Evolutionary conservation across 2,888 invertebrate species (phyloP).

Genomic region (Sericinus montela): DNA sequence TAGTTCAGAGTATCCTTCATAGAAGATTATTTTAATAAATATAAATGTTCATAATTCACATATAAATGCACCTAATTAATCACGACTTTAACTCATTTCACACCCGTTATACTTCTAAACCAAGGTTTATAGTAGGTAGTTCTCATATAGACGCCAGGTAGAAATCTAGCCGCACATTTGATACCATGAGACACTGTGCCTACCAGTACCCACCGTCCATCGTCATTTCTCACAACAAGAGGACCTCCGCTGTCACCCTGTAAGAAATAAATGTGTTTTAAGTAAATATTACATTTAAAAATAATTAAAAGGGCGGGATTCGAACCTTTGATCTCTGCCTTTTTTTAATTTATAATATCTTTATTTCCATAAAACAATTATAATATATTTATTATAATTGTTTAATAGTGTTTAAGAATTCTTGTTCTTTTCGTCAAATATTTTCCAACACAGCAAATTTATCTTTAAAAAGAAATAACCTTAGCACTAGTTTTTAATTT

Average conservation of each 20-base stretch:
- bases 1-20: not conserved
- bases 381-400: too few relatives aligned
- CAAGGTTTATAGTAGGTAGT: constrained; percentile 95
- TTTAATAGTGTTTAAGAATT: too few relatives aligned
- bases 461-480: too few relatives aligned
- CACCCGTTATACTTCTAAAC: constrained; percentile 92
- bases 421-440: too few relatives aligned
- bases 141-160: constrained; percentile 96
- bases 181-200: constrained; percentile 98
- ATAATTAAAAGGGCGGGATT: too few relatives aligned
- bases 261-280: too few relatives aligned
- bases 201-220: constrained; percentile 92
- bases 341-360: too few relatives aligned
- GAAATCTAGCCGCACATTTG: constrained; percentile 93
- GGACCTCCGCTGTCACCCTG: constrained; percentile 97
- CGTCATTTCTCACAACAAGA: constrained; percentile 88
- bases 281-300: too few relatives aligned
- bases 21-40: not conserved
- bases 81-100: constrained; percentile 38
- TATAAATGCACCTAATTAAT: not conserved
- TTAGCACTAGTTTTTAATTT: too few relatives aligned
- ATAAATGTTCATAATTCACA: not conserved
- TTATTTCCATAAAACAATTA: too few relatives aligned
- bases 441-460: too few relatives aligned
- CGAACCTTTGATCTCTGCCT: too few relatives aligned